Evolutionary conservation across 1,140 invertebrate species (phyloP).

Genomic region (Achroia grisella): DNA sequence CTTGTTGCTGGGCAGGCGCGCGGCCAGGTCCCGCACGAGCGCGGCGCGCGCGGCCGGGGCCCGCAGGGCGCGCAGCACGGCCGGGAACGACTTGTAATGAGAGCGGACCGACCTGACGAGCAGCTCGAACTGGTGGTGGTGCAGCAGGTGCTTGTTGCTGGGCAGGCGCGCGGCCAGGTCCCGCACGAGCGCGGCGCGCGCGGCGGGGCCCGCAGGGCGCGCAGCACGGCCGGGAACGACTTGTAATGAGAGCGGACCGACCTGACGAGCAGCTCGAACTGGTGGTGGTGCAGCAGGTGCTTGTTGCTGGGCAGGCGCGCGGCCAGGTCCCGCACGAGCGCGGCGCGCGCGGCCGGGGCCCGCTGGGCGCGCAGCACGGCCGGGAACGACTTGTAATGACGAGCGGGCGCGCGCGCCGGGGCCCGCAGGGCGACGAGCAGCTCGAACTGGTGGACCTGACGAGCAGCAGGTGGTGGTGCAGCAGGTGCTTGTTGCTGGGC

Average conservation of each 20-base stretch:
- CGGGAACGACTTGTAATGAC: constrained; percentile 96
- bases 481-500: constrained; percentile 92
- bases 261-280: constrained; percentile 95
- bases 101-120: constrained; percentile 85
- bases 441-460: constrained; percentile 87
- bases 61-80: constrained; percentile 92
- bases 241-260: too few relatives aligned
- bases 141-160: constrained; percentile 94
- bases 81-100: constrained; percentile 96
- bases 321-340: constrained; percentile 91
- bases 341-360: constrained; percentile 86
- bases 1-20: constrained; percentile 93
- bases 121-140: constrained; percentile 98
- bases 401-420: constrained; percentile 96
- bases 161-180: constrained; percentile 91
- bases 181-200: constrained; percentile 90
- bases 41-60: constrained; percentile 88
- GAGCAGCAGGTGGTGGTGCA: constrained; percentile 96
- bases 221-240: constrained; percentile 93
- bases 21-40: constrained; percentile 90
- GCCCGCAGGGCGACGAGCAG: constrained; percentile 96
- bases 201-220: constrained; percentile 90
- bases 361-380: constrained; percentile 94
- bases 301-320: constrained; percentile 93
- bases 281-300: constrained; percentile 96